Evolutionary conservation across 2,888 invertebrate genomes (phyloP), one percentile per base, ranked within the genome.

Genomic region (Ischnura elegans): DNA sequence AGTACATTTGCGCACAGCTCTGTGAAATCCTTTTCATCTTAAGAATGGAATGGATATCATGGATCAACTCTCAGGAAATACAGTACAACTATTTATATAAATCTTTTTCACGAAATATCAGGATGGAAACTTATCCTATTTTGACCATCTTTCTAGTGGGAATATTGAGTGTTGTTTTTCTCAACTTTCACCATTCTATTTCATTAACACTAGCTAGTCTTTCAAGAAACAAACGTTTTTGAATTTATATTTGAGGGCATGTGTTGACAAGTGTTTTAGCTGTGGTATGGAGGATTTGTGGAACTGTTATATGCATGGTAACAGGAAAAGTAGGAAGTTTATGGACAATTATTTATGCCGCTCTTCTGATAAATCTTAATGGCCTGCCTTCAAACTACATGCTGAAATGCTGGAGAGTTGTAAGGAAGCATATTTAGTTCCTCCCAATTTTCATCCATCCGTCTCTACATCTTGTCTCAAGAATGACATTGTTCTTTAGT

Each of bases 71-170:
- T 90, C 90, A 90, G 90, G 90, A 43, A 90, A 61, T 61, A 90
- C 90, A 90, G 90, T 90, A 90, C 90, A 90, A 90, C 90, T 90
- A 90, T 90, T 90, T 90, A 90, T 90, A 90, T 61, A 43, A 90
- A 90, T 61, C 61, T 90, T 66, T 87, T 90, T 90, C 61, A 43
- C 61, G 47, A 90, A 90, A 61, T 45, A 55, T 29, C 42, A 36
- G 25, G 61, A 90, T 10, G 61, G n/a, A n/a, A n/a, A 43, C 61
- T 90, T 55, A 90, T n/a, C 42, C 61, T 43, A 66, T 90, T 90
- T 90, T 90, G 61, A 43, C 13, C 43, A 61, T 61, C 55, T 90
- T 61, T 61, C 61, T 43, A 61, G 47, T 43, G 43, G 61, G 51
- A 25, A 43, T n/a, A 16, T 21, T 90, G 6, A 42, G 61, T 43